A percentile compares a stretch with the other conserved stretches of the same genome.
Conservation (phyloP, 64 coral and sea anemone species). For the Cladopsammia gracilis region DNA sequence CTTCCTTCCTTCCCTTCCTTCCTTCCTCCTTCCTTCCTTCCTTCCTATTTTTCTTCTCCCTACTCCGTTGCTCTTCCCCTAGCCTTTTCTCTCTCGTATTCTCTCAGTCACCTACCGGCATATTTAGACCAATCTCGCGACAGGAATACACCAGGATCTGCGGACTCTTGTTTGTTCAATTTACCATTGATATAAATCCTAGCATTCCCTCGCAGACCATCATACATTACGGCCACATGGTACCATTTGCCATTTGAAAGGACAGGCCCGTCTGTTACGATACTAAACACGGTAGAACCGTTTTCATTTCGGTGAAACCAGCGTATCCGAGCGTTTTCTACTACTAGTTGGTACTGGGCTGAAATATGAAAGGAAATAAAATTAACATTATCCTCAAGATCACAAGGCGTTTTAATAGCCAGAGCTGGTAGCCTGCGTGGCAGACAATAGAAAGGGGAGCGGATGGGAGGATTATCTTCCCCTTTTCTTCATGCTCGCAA, state of each 20-base stretch:
- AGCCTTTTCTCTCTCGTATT: neutral
- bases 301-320: constrained; percentile 99
- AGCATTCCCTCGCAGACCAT: constrained; percentile 70
- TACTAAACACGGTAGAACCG: constrained; percentile 91
- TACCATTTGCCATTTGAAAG: constrained; percentile 76
- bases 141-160: constrained; percentile 91
- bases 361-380: neutral
- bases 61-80: too few relatives aligned
- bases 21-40: too few relatives aligned
- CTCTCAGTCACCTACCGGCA: constrained; percentile 61
- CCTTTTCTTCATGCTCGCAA: too few relatives aligned
- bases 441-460: too few relatives aligned
- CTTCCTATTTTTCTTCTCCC: too few relatives aligned
- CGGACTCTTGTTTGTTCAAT: constrained; percentile 83
- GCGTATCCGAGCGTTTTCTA: constrained; percentile 78
- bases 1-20: too few relatives aligned
- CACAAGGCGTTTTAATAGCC: too few relatives aligned
- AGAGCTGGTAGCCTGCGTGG: too few relatives aligned
- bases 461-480: too few relatives aligned
- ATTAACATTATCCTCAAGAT: neutral
- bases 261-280: constrained; percentile 87
- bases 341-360: constrained; percentile 89
- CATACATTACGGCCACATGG: constrained; percentile 82
- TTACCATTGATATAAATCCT: constrained; percentile 87
- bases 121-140: constrained; percentile 94